These are phyloP conservation scores for Zosterops hypoxanthus DNA, from an alignment of 2,113 vertebrate species.

Conservation along the genomic window DNA sequence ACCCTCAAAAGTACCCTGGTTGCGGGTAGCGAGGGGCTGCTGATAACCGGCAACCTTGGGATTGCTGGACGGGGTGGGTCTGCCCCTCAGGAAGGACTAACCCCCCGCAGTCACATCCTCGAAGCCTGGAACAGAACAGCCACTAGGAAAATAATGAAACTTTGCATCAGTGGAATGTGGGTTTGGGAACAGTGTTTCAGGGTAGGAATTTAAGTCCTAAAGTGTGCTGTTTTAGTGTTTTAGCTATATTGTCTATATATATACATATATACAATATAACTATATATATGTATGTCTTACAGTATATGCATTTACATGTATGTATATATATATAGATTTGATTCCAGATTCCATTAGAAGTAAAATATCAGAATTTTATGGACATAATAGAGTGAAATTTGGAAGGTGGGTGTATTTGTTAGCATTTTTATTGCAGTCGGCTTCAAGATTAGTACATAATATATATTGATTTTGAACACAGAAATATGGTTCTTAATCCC, in stretches of 20 bases:
- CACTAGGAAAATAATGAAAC: not conserved
- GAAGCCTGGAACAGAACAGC: not conserved
- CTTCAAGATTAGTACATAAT: not conserved
- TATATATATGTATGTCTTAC: not conserved
- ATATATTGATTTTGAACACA: not conserved
- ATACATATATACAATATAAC: not conserved
- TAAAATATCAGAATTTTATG: not conserved
- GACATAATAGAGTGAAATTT: not conserved
- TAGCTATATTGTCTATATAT: not conserved
- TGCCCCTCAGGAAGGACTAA: no score
- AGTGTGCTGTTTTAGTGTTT: rapidly evolving
- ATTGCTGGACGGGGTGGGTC: no score
- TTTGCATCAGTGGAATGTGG: not conserved
- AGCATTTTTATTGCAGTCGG: not conserved
- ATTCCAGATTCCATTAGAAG: not conserved
- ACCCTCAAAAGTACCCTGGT: no score
- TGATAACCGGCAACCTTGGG: no score
- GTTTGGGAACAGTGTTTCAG: not conserved
- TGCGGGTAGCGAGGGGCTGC: no score
- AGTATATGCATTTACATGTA: not conserved
- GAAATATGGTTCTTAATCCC: not conserved
- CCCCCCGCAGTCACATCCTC: not conserved
- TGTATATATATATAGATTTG: not conserved
- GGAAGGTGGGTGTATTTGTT: not conserved
- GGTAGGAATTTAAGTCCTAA: not conserved